Evolutionary conservation across 2,797 vertebrate genomes (phyloP).

Genomic region (Argya squamiceps): DNA sequence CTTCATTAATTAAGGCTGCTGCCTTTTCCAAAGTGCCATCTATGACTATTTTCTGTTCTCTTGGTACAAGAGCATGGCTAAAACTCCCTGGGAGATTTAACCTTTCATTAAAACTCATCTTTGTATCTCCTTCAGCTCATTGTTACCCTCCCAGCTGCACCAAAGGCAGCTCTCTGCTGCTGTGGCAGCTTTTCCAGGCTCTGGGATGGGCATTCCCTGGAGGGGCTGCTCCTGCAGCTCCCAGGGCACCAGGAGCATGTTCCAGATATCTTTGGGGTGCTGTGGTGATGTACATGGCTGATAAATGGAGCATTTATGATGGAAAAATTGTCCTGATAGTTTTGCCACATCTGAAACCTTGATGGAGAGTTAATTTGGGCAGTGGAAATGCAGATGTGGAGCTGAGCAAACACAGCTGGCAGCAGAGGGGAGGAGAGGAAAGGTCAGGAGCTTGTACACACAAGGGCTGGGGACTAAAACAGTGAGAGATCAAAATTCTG

Average conservation of each 20-base stretch:
- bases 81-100: constrained; percentile 29
- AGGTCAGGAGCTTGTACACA: fast-evolving
- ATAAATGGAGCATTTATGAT: fast-evolving
- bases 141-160: neutral
- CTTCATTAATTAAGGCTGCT: constrained; percentile 8
- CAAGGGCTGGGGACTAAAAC: neutral
- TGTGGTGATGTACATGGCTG: fast-evolving
- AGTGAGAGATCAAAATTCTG: neutral
- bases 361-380: neutral
- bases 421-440: neutral
- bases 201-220: neutral
- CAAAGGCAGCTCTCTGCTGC: neutral
- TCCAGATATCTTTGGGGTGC: neutral
- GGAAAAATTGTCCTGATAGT: neutral
- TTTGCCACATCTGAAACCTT: neutral
- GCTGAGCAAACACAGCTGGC: neutral
- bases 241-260: fast-evolving
- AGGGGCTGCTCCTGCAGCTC: neutral
- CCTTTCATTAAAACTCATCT: neutral
- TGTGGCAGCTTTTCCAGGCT: neutral
- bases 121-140: neutral
- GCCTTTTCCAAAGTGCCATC: constrained; percentile 21
- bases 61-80: neutral
- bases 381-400: neutral
- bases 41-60: neutral